Base-by-base conservation (phyloP, 1,140 invertebrate genomes). In the Polypedilum vanderplanki region DNA sequence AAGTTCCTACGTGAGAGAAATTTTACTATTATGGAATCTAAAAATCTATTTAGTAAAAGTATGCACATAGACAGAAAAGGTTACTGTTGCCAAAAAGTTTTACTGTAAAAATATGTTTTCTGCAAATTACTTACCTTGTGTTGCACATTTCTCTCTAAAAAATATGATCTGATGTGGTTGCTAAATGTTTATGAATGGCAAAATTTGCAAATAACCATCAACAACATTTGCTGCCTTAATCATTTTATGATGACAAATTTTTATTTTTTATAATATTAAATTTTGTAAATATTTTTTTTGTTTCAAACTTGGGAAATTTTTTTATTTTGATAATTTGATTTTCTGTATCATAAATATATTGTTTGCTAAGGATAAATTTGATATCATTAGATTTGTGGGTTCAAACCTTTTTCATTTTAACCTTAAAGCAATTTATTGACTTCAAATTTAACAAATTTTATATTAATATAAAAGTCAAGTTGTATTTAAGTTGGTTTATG, bases 131-230 rank as follows among this genome's bases (percentile, higher is more conserved):
- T 57, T 57, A 57, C 46, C 46, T 57, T 57, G 41, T 57, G 46
- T n/a, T 57, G 46, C 46, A n/a, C n/a, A 57, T 9, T 57, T 57
- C 46, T 5, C n/a, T n/a, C n/a, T 5, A 33, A 33, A 33, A 33
- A 33, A 33, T 33, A 33, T 33, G 24, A 5, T 1, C 24, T 33
- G 24, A 1, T 33, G 24, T 33, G 24, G 24, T 33, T 33, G 24
- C 24, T 33, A 33, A 33, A 33, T 33, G 24, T 33, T 33, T 33
- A 33, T 33, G 24, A 46, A 57, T 57, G 46, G 46, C 46, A 57
- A 57, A 46, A 57, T 57, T 57, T 57, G 46, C 46, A 57, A 57
- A 57, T 57, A 57, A 57, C 46, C n/a, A 57, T 57, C 46, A 57
- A 57, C 46, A 57, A 57, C 46, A 57, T 57, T 57, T 57, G 46